These are phyloP conservation scores for Fundulus diaphanus DNA, from an alignment of 2,797 vertebrate species.

Conservation along the genomic window DNA sequence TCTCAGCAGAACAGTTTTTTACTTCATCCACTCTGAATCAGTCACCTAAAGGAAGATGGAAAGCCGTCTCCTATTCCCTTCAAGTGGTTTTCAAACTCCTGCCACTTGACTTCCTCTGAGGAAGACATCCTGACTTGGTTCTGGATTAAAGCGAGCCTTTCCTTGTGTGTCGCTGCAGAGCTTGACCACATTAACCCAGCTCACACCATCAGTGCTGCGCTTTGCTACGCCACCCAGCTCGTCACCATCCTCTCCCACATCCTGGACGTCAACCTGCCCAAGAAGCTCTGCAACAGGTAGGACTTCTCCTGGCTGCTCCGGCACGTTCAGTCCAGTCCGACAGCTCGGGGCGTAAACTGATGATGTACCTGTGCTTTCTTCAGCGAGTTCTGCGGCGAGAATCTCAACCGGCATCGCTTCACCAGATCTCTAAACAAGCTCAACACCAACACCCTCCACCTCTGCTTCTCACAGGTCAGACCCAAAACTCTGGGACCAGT, in stretches of 20 bases:
- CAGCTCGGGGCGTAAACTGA: background rate
- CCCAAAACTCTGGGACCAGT: background rate
- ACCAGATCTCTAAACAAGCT: conserved; percentile 94
- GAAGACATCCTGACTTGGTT: background rate
- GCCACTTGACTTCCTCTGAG: background rate
- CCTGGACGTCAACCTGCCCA: conserved; percentile 93
- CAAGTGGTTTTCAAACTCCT: background rate
- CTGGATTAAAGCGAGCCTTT: background rate
- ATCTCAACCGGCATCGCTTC: conserved; percentile 92
- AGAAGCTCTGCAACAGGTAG: conserved; percentile 96
- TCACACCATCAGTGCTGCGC: conserved; percentile 93
- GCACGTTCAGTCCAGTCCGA: background rate
- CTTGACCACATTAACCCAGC: conserved; percentile 95
- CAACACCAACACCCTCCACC: conserved; percentile 94
- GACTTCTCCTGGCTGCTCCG: background rate
- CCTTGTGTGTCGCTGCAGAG: conserved; percentile 74
- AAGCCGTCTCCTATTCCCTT: background rate
- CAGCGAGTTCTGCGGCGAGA: conserved; percentile 98
- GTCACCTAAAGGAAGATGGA: background rate
- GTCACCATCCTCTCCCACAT: conserved; percentile 94
- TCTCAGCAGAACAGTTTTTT: background rate
- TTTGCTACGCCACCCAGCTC: conserved; percentile 95
- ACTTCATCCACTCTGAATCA: background rate
- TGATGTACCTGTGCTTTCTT: background rate
- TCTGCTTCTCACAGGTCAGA: conserved; percentile 96